Conservation (phyloP, 2,888 invertebrate species). For the Drosophila borborema region DNA sequence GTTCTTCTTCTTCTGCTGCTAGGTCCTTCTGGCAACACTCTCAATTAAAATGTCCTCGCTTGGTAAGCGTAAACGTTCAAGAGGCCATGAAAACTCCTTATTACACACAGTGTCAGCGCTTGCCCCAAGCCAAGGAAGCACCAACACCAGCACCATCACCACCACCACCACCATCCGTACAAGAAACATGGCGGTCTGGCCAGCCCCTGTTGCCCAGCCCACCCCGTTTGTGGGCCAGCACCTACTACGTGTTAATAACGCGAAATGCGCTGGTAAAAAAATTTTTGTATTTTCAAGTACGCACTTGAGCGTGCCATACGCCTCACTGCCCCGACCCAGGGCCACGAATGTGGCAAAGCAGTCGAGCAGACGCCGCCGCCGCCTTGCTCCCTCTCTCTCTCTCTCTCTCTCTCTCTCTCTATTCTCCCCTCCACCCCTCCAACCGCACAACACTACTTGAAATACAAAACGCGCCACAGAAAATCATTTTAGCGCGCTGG, state of each 20-base stretch:
- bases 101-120: constrained; percentile 77
- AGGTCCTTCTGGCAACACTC: constrained; percentile 78
- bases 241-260: constrained; percentile 79
- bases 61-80: constrained; percentile 80
- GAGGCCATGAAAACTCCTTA: constrained; percentile 81
- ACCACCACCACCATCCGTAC: constrained; percentile 9
- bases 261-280: constrained; percentile 74
- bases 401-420: background rate
- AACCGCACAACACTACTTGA: constrained; percentile 59
- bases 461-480: constrained; percentile 73
- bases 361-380: background rate
- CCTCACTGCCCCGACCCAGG: constrained; percentile 57
- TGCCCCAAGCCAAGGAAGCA: constrained; percentile 30
- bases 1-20: constrained; percentile 14
- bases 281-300: constrained; percentile 77
- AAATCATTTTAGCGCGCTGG: constrained; percentile 76
- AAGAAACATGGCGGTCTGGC: background rate
- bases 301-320: constrained; percentile 67
- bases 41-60: constrained; percentile 82
- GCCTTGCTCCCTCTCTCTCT: no score
- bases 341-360: constrained; percentile 17
- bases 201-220: background rate
- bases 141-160: constrained; percentile 19
- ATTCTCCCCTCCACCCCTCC: no score
- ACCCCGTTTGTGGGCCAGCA: constrained; percentile 36